A percentile compares a stretch with the other conserved stretches of the same genome.
These are phyloP conservation scores for Megaceryle alcyon DNA, from an alignment of 2,797 vertebrate genomes.

Conservation along the genomic window DNA sequence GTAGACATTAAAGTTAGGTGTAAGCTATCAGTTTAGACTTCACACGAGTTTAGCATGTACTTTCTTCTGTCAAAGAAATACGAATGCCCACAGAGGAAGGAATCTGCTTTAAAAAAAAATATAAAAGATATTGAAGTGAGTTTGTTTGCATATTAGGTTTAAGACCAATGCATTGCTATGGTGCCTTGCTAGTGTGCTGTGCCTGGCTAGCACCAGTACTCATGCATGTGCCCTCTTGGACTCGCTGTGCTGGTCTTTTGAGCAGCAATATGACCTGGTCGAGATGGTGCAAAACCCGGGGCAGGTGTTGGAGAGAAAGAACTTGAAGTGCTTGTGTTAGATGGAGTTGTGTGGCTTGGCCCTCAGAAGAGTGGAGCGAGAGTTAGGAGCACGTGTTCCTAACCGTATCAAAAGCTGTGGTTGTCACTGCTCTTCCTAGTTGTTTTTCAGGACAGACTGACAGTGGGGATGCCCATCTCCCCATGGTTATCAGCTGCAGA, in stretches of 20 bases:
- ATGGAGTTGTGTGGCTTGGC: neutral
- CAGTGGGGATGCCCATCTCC: neutral
- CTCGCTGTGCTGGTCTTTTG: neutral
- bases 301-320: neutral
- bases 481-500: neutral
- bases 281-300: neutral
- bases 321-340: neutral
- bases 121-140: neutral
- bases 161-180: neutral
- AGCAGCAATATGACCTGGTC: fast-evolving
- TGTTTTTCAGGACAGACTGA: neutral
- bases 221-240: neutral
- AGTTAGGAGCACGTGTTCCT: neutral
- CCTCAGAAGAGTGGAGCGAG: neutral
- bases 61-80: neutral
- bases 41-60: fast-evolving
- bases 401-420: neutral
- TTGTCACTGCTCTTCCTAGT: neutral
- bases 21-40: neutral
- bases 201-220: neutral
- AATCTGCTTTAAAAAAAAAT: neutral
- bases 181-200: neutral
- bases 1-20: neutral
- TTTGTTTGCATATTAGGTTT: neutral
- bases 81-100: neutral